Base-by-base conservation (phyloP, 2,888 invertebrate species). In the Latrodectus hesperus region DNA sequence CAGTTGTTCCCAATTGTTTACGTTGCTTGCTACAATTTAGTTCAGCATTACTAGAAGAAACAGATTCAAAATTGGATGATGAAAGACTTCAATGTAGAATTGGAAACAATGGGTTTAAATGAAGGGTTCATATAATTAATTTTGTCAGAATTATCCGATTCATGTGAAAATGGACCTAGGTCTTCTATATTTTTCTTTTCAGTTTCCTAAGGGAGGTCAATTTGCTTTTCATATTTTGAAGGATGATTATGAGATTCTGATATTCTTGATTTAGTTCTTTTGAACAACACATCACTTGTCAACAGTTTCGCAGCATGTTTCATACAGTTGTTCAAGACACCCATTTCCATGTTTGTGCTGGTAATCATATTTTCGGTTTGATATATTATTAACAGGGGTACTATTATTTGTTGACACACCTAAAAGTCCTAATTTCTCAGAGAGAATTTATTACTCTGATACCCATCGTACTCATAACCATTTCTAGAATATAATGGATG, bases 361-460 rank as follows among this genome's bases (percentile, higher is more conserved):
- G 22, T 22, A 22, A 22, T 22, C 22, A 22, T 22, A 22, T 22
- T 22, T 22, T 22, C 22, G 22, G 22, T 22, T 22, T 22, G 22
- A 1, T 22, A 22, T 22, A 22, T 22, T 22, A 22, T 22, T 22
- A 22, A 22, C 22, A 22, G 0, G 0, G 22, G 22, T 22, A 22
- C 22, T 22, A 22, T 22, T 22, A n/a, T 52, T 22, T 3, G 60
- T 65, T 3, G 68, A 70, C n/a, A 79, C 85, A 10, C 85, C 85
- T 5, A 85, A 26, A 22, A 85, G 53, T 5, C 85, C 85, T 9
- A 85, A 17, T 60, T 73, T 85, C 9, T 79, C 85, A n/a, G 75
- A 85, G 0, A 75, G 85, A 9, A 85, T 52, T 14, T 84, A 53
- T 49, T 26, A 12, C 38, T 17, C 5, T 26, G 70, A 55, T 67